Conservation (phyloP, 2,888 invertebrate genomes). For the Pristionchus maxplancki region DNA sequence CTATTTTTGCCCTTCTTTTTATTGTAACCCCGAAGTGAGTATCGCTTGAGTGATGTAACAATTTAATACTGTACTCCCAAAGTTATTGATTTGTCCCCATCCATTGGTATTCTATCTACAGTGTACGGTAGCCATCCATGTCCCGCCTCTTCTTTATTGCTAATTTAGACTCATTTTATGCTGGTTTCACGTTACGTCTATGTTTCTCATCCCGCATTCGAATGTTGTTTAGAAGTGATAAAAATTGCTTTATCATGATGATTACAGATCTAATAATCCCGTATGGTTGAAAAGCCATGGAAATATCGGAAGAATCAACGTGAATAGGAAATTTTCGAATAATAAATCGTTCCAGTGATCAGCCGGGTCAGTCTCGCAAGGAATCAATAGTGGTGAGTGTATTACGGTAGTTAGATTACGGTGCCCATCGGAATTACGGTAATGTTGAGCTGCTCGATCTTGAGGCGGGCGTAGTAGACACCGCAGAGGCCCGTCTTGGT, state of each 20-base stretch:
- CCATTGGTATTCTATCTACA: not conserved
- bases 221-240: not conserved
- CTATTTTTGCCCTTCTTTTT: not conserved
- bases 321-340: not conserved
- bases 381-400: not conserved
- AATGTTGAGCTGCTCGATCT: not conserved
- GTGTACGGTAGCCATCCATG: not conserved
- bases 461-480: not conserved
- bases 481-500: constrained; percentile 16
- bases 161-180: not conserved
- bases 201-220: not conserved
- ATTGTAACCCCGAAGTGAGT: not conserved
- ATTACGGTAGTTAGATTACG: not conserved
- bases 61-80: not conserved
- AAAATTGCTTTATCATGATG: not conserved
- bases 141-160: not conserved
- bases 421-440: constrained; percentile 1
- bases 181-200: not conserved
- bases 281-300: not conserved
- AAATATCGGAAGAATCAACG: not conserved
- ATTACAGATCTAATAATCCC: not conserved
- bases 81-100: not conserved
- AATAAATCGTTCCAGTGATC: not conserved
- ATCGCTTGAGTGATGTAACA: not conserved
- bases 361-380: not conserved